Percentiles rank a stretch among this genome's conserved stretches.
These are phyloP conservation scores for Apamea crenata DNA, from an alignment of 2,888 invertebrate genomes.

Conservation along the genomic window DNA sequence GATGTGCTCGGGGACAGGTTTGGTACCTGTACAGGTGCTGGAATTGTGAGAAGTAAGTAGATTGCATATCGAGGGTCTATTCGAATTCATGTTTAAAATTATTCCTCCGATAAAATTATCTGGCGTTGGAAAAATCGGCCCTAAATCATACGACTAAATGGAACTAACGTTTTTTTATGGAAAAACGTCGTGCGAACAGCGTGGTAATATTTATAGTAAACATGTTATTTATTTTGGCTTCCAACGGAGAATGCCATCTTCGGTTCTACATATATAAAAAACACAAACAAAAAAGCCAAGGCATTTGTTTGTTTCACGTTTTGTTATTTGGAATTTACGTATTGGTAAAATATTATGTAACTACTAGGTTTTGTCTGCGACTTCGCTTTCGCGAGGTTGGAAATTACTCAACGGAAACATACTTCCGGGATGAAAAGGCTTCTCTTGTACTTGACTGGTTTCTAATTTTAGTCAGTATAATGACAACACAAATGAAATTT, in stretches of 20 bases:
- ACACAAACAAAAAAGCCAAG: neutral
- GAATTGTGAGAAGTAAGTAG: constrained; percentile 39
- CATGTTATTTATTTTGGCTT: neutral
- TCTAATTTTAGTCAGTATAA: too few relatives aligned
- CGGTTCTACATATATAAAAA: neutral
- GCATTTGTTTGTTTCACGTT: neutral
- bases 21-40: constrained; percentile 40
- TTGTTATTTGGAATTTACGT: neutral
- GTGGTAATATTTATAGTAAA: constrained; percentile 8
- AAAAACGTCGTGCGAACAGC: neutral
- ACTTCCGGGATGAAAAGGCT: too few relatives aligned
- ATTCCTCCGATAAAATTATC: too few relatives aligned
- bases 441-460: too few relatives aligned
- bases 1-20: constrained; percentile 27
- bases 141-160: neutral
- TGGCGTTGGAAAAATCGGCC: too few relatives aligned
- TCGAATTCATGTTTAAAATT: too few relatives aligned
- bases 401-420: too few relatives aligned
- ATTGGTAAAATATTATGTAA: neutral
- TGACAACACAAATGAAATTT: too few relatives aligned
- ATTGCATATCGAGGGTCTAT: neutral
- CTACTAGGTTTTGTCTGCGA: neutral
- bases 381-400: neutral
- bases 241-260: neutral
- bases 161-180: neutral